Evolutionary conservation across 2,797 vertebrate species (phyloP).

Genomic region (Catamblyrhynchus diadema): DNA sequence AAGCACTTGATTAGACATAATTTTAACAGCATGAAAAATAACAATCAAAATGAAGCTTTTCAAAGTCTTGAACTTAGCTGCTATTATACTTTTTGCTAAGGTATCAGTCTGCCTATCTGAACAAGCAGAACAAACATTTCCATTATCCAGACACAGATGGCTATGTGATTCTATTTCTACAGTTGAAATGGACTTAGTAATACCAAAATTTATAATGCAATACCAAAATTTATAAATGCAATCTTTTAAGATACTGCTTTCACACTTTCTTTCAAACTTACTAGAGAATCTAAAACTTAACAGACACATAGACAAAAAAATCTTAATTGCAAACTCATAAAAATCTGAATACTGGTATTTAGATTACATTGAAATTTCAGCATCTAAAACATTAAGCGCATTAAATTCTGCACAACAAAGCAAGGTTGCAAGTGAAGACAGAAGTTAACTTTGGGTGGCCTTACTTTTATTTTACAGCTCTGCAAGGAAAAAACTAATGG

Average conservation of each 20-base stretch:
- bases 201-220: background rate
- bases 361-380: background rate
- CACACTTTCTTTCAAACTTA: background rate
- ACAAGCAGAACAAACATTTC: background rate
- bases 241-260: background rate
- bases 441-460: background rate
- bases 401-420: background rate
- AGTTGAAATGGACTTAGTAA: background rate
- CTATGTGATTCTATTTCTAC: background rate
- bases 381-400: background rate
- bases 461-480: background rate
- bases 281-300: background rate
- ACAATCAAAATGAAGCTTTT: background rate
- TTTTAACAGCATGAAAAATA: conserved; percentile 36
- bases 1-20: background rate
- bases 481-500: background rate
- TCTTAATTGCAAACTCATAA: background rate
- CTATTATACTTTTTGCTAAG: background rate
- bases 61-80: background rate
- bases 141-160: background rate
- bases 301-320: background rate
- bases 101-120: background rate
- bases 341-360: background rate
- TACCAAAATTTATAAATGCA: background rate
- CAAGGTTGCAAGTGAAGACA: background rate